Base-by-base conservation (phyloP, 2,888 invertebrate genomes). In the Labia minor region DNA sequence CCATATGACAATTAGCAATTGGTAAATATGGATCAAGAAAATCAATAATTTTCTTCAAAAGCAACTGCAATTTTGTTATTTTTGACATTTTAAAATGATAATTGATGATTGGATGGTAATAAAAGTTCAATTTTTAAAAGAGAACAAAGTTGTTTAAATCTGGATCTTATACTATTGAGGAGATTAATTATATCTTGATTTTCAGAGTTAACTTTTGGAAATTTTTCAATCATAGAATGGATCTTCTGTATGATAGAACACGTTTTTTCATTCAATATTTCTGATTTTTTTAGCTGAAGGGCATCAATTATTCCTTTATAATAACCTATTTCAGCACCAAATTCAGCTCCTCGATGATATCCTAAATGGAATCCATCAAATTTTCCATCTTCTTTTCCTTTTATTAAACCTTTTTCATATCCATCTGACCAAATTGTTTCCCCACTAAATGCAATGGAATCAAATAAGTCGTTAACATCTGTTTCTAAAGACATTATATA, bases 1-100 rank as follows among this genome's bases (percentile, higher is more conserved):
- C 90, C 84, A 91, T 87, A 75, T 92, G 92, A 71, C 88, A 87
- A 75, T 90, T 89, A 0, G 85, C 83, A 21, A 92, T 76, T 0
- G 83, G 80, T 69, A 85, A 76, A 61, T 85, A 78, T 0, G 85
- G 84, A 19, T 81, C 77, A 19, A 90, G 75, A 76, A 83, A 88
- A 11, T 75, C 73, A 0, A 84, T 74, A 11, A 85, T 77, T 1
- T 76, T 74, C 67, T 85, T 82, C 21, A 86, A 65, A 3, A 64
- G 66, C 18, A 63, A 62, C 21, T 20, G 21, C 61, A 37, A 19
- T 67, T 18, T 19, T 19, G n/a, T 20, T 16, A 71, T 65, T 37
- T 49, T 63, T 0, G 63, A 65, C 64, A 69, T 66, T 65, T 66
- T 68, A 87, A 78, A 87, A 87, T 64, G 84, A 82, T 66, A 87